phyloP scores from a whole-genome alignment of 2,888 invertebrate species.

The Leptopterna dolabrata region DNA sequence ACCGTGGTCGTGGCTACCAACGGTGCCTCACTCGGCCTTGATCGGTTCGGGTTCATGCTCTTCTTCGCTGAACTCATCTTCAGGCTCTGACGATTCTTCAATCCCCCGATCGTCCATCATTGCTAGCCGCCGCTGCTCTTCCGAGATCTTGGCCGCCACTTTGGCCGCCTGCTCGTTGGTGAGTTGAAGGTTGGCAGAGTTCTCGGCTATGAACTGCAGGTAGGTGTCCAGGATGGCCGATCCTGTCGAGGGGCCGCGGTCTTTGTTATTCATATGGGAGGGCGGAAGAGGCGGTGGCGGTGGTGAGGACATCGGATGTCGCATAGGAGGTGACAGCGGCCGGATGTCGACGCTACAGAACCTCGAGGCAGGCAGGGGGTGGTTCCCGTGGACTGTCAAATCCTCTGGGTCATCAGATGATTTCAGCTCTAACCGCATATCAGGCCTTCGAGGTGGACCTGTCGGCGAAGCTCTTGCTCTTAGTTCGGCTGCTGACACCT shows the following conservation, averaged over 20 bases:
- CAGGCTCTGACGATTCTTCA: constrained; percentile 70
- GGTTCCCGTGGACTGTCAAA: constrained; percentile 75
- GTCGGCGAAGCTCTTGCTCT: constrained; percentile 88
- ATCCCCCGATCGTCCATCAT: constrained; percentile 69
- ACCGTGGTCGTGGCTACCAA: background rate
- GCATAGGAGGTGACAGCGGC: constrained; percentile 61
- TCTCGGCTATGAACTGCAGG: constrained; percentile 88
- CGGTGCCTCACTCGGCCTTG: constrained; percentile 67
- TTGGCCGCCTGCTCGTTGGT: constrained; percentile 75
- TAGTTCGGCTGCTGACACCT: constrained; percentile 76
- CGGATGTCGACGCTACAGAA: constrained; percentile 62
- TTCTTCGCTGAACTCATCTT: constrained; percentile 70
- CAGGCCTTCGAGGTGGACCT: constrained; percentile 76
- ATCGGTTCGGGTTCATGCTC: constrained; percentile 68
- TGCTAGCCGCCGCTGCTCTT: constrained; percentile 71
- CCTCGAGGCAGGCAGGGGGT: constrained; percentile 54
- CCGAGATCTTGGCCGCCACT: constrained; percentile 70
- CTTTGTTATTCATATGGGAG: constrained; percentile 60
- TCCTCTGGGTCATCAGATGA: constrained; percentile 88
- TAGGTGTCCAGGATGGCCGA: constrained; percentile 88
- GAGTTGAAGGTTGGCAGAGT: constrained; percentile 74
- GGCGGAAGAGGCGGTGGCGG: constrained; percentile 71
- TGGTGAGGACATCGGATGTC: constrained; percentile 42
- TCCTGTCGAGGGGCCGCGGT: constrained; percentile 71
- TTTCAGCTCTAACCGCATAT: constrained; percentile 79